Conservation (phyloP, 2,113 vertebrate genomes). For the Plotosus lineatus region DNA sequence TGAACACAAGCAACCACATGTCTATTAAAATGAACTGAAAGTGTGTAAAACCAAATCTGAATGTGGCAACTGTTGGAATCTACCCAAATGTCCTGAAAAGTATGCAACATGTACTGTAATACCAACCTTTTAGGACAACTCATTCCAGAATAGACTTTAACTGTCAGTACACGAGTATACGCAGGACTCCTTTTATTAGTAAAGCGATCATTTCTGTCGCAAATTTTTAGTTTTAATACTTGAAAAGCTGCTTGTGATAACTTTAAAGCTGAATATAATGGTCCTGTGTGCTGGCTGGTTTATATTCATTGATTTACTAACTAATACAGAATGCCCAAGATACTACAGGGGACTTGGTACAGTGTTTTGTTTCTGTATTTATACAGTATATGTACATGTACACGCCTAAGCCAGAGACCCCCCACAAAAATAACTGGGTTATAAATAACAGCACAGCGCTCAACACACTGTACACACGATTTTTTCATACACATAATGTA, state of each 20-base stretch:
- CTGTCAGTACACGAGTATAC: neutral
- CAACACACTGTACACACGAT: too few species aligned
- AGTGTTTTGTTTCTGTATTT: neutral
- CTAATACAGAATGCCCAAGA: neutral
- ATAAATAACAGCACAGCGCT: neutral
- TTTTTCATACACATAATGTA: too few species aligned
- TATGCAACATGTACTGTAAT: neutral
- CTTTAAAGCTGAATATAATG: neutral
- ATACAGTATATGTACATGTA: neutral
- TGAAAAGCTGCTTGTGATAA: neutral
- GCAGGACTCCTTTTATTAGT: neutral
- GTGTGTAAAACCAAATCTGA: neutral
- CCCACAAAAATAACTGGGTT: neutral
- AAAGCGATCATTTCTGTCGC: neutral
- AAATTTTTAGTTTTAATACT: neutral
- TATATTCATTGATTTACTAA: neutral
- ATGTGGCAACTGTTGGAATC: too few species aligned
- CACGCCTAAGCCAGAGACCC: neutral
- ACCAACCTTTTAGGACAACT: neutral
- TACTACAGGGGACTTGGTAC: neutral
- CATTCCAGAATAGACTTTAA: neutral
- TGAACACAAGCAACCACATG: too few species aligned
- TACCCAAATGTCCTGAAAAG: neutral
- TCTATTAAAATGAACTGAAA: neutral
- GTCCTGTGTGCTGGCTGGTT: neutral